Evolutionary conservation across 2,888 invertebrate genomes (phyloP), one percentile per base, ranked within the genome.

Genomic region (Periphyllus acericola): DNA sequence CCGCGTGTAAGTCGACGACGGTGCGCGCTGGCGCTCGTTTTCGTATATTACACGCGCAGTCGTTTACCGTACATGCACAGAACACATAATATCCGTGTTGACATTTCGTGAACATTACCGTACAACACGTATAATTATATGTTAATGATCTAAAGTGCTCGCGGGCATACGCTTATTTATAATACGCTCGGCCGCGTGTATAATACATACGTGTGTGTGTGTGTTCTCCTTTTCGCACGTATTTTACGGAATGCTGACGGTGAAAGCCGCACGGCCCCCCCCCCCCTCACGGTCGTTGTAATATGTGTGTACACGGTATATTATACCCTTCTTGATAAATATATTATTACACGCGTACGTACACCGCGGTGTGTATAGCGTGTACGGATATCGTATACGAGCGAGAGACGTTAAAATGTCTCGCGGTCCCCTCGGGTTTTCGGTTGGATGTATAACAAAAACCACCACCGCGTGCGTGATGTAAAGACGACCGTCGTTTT

Each of bases 21-120:
- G 60, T 29, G 8, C 5, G 55, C 29, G 29, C 55, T n/a, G n/a
- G 11, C 75, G 29, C 11, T 19, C 25, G 14, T 60, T 2, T 11
- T 25, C 8, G 14, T 79, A 17, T 19, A 36, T 21, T 17, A 60
- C 34, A 76, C 4, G 25, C 32, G 32, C n/a, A 25, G 55, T 21
- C 55, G 32, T 79, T 34, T 71, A 52, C 78, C 34, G 25, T 36
- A 79, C 40, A 21, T 68, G n/a, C n/a, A 84, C 75, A 3, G 11
- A 60, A 83, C 72, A 19, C 60, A 32, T 29, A 46, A 75, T 66
- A 84, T 84, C 29, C 40, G 66, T 46, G 66, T 74, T 83, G 83
- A 83, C 60, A 60, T 83, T 83, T 75, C 83, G 40, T 29, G 74
- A 29, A 66, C 74, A 74, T 29, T 14, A 52, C 46, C 74, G 36